Percentiles rank a stretch among this genome's conserved stretches.
These are phyloP conservation scores for Hypsibius dujardini DNA, from an alignment of 1,140 invertebrate species.

Conservation along the genomic window DNA sequence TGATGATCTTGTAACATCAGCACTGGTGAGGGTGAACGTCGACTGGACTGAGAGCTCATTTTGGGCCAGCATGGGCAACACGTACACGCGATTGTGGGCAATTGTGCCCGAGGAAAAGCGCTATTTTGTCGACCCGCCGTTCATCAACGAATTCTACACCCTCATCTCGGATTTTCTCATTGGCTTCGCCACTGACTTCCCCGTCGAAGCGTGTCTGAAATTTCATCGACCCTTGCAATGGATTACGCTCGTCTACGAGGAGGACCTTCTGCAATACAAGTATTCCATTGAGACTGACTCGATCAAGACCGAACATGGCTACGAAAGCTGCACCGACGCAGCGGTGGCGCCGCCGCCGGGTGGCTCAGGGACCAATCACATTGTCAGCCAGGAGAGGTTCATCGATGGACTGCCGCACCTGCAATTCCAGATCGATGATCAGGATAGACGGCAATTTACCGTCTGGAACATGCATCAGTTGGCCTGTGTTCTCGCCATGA, in stretches of 20 bases:
- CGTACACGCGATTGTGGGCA: constrained; percentile 9
- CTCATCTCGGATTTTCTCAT: not conserved
- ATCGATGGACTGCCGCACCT: not conserved
- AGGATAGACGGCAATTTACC: not conserved
- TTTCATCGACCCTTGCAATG: not conserved
- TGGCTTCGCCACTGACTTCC: constrained; percentile 9
- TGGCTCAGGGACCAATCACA: too few species aligned
- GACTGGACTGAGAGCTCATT: too few species aligned
- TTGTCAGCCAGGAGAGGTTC: not conserved
- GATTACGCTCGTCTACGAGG: constrained; percentile 14
- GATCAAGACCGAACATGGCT: not conserved
- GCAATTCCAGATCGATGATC: not conserved
- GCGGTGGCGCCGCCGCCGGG: too few species aligned
- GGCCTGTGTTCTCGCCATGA: not conserved
- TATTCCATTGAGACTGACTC: not conserved
- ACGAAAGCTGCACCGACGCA: not conserved
- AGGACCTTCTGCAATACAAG: not conserved
- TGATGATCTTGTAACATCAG: too few species aligned
- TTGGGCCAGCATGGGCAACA: constrained; percentile 17
- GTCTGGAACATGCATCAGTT: constrained; percentile 9
- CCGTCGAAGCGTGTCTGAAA: not conserved
- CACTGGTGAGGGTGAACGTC: too few species aligned
- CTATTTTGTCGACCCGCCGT: constrained; percentile 15
- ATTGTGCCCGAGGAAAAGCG: constrained; percentile 13
- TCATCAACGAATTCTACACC: constrained; percentile 13